Evolutionary conservation across 2,888 invertebrate genomes (phyloP).

Genomic region (Acanthoscelides obtectus): DNA sequence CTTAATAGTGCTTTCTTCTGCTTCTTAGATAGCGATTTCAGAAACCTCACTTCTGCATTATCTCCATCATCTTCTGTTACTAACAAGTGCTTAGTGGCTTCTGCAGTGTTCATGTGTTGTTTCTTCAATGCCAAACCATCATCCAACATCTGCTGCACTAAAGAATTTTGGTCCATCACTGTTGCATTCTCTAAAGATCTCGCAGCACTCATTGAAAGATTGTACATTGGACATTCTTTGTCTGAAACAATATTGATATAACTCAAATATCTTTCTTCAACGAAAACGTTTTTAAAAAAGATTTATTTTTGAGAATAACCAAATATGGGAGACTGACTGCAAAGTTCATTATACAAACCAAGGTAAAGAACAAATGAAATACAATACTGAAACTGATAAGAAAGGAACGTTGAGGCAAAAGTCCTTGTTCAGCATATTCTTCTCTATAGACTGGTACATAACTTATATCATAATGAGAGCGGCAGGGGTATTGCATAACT

Average conservation of each 20-base stretch:
- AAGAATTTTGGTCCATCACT: constrained; percentile 63
- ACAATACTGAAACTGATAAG: too few species aligned
- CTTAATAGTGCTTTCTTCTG: constrained; percentile 89
- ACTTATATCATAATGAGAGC: too few species aligned
- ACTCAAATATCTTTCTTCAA: too few species aligned
- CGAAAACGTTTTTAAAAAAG: too few species aligned
- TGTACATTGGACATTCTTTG: constrained; percentile 93
- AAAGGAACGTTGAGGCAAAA: too few species aligned
- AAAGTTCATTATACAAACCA: too few species aligned
- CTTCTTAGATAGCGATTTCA: constrained; percentile 78
- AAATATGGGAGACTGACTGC: neutral
- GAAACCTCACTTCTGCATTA: constrained; percentile 70
- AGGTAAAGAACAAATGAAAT: too few species aligned
- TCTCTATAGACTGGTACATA: too few species aligned
- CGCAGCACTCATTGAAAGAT: constrained; percentile 77
- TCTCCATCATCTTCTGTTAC: constrained; percentile 53
- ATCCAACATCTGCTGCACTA: constrained; percentile 88
- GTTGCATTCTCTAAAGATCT: constrained; percentile 61
- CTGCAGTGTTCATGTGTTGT: constrained; percentile 55
- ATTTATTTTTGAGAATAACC: constrained; percentile 2
- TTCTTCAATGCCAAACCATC: constrained; percentile 87
- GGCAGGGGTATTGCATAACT: too few species aligned
- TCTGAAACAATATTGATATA: constrained; percentile 51
- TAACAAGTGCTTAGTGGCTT: constrained; percentile 56
- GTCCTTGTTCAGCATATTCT: too few species aligned